Evolutionary conservation across 1,140 invertebrate species (phyloP), one percentile per base, ranked within the genome.

Genomic region (Drosophila oshimai): DNA sequence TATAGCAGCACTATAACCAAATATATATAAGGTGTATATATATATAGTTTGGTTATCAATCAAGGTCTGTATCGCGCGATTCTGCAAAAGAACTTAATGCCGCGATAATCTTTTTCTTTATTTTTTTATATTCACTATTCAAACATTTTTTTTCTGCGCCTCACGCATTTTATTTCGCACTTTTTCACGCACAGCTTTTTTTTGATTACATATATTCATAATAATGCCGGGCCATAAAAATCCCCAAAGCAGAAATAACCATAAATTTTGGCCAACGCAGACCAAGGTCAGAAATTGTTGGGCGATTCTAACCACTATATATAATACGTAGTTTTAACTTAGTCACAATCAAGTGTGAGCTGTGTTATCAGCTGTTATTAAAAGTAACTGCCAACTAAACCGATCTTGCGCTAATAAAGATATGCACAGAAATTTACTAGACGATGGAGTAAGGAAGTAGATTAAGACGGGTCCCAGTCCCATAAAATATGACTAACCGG

Each of bases 1-100:
- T 41, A 61, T 13, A 61, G 53, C 29, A 29, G 10, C 53, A 24
- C 34, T 41, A 61, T 4, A 10, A 15, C 12, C 4, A 53, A 28
- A 31, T 29, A 28, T 44, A 6, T 28, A 36, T n/a, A 28, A n/a
- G n/a, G n/a, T 36, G 9, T 39, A 34, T 55, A n/a, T 37, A 31
- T 58, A 41, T 69, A 50, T 45, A 37, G 29, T 42, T 62, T 64
- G 47, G 60, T 83, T 81, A 81, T 81, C 67, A 83, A 73, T 81
- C 73, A 69, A 79, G 75, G 75, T 80, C 75, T 57, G 62, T 60
- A 79, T 79, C 75, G 70, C 64, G 70, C 76, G 75, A 79, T 79
- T 80, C 70, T 70, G 75, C 76, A 80, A 62, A 78, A 70, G 28
- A 55, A 55, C 33, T 33, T 24, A 57, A 31, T 20, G 45, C 18